Evolutionary conservation across 1,140 invertebrate genomes (phyloP), one percentile per base, ranked within the genome.

Genomic region (Listronotus bonariensis): DNA sequence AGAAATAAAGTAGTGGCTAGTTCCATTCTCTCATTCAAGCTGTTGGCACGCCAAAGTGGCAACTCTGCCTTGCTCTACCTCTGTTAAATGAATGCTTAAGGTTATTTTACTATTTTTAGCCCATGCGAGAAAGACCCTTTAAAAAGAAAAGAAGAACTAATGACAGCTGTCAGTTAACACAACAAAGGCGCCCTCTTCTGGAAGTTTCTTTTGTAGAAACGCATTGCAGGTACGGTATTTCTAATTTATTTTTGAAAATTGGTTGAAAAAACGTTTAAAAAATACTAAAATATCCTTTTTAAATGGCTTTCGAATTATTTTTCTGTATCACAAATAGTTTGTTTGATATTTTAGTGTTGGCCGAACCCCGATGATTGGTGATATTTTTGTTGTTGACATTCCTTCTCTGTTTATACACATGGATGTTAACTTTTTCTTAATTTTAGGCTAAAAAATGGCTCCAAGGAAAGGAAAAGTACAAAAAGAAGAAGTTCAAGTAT

Each of bases 391-490:
- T 49, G 15, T 49, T 49, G 46, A 49, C 46, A 49, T 49, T 46
- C 8, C 8, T 1, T 45, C 14, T 45, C 3, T 36, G 34, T 36
- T 45, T 14, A 45, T 17, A 18, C n/a, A 17, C 10, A 18, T 14
- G 3, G 8, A 6, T 6, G 14, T 1, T 17, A 8, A 17, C n/a
- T 52, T 49, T 12, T 49, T 48, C 26, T 55, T 20, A 31, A 54
- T 73, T 73, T 66, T 55, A 72, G 70, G 45, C 15, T 58, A 26
- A 46, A 83, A 68, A 74, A 99, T 99, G 97, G 96, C 95, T 76
- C 95, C 95, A 67, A 91, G 96, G 77, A 97, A 98, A 86, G 94
- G 95, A 84, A 98, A 98, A 87, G 88, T 89, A 74, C 91, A 92
- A 75, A 95, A 98, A 82, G 95, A 98, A 79, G 93, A 98, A 81